phyloP scores from a whole-genome alignment of 2,113 vertebrate genomes.

The Crotalus horridus region DNA sequence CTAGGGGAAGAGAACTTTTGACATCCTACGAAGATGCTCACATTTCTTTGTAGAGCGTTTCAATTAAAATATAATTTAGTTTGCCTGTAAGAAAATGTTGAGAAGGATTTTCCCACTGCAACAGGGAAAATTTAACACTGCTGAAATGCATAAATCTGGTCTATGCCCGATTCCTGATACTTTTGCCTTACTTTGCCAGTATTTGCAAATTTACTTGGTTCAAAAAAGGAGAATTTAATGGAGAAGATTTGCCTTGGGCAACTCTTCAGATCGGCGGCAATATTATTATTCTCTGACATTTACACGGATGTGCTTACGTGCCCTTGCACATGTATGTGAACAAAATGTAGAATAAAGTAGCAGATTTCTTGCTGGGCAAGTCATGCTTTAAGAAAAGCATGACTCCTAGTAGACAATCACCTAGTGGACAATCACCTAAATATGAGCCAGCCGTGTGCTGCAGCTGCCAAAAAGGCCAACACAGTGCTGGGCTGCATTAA shows the following conservation, averaged over 20 bases:
- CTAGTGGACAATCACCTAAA: too few species aligned
- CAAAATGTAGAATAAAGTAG: neutral
- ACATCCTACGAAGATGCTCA: neutral
- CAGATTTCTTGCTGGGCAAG: neutral
- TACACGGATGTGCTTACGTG: neutral
- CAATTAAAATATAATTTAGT: neutral
- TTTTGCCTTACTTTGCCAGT: neutral
- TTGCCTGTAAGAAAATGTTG: neutral
- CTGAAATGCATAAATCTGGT: neutral
- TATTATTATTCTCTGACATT: neutral
- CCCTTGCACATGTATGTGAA: neutral
- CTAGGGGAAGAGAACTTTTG: neutral
- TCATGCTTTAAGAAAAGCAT: neutral
- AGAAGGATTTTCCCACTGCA: neutral
- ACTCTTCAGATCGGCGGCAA: neutral
- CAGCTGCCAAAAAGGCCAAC: too few species aligned
- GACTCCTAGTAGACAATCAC: too few species aligned
- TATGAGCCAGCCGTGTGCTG: too few species aligned
- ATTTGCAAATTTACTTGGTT: neutral
- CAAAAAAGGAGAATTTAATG: neutral
- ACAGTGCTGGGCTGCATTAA: too few species aligned
- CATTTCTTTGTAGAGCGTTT: neutral
- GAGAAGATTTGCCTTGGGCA: neutral
- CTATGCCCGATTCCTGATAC: neutral
- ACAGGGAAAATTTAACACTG: neutral